Conservation (phyloP, 1,140 invertebrate genomes). For the Drosophila equinoxialis region DNA sequence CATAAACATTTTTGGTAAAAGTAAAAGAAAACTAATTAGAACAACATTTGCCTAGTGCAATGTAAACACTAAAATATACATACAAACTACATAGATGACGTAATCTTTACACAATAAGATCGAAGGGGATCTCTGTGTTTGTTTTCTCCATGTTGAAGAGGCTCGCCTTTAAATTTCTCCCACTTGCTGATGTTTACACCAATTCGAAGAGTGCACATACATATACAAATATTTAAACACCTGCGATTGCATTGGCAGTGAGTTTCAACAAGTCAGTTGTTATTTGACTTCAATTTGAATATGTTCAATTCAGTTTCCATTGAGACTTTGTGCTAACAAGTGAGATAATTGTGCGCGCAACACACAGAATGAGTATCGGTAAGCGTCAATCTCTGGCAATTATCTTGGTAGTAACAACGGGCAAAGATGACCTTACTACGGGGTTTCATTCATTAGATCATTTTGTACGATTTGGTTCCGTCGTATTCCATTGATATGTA, state of each 20-base stretch:
- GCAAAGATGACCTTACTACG: constrained; percentile 48
- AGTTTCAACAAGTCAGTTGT: constrained; percentile 46
- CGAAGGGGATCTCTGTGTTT: background rate
- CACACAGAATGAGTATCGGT: constrained; percentile 65
- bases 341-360: constrained; percentile 7
- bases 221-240: constrained; percentile 32
- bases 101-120: constrained; percentile 19
- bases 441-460: constrained; percentile 73
- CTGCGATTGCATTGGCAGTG: constrained; percentile 50
- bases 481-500: constrained; percentile 50
- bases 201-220: constrained; percentile 1
- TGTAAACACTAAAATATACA: constrained; percentile 21
- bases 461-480: constrained; percentile 33
- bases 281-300: constrained; percentile 62
- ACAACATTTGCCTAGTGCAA: constrained; percentile 6
- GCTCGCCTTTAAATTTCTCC: constrained; percentile 9
- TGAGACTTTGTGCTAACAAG: constrained; percentile 43
- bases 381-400: constrained; percentile 46
- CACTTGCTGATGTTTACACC: constrained; percentile 5
- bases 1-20: constrained; percentile 17
- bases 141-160: constrained; percentile 1
- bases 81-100: constrained; percentile 19
- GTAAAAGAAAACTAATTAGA: constrained; percentile 5
- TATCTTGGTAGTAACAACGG: constrained; percentile 36
- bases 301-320: constrained; percentile 69